phyloP scores from a whole-genome alignment of 35 echinoderm and acorn worm species.

The Amphiura filiformis region DNA sequence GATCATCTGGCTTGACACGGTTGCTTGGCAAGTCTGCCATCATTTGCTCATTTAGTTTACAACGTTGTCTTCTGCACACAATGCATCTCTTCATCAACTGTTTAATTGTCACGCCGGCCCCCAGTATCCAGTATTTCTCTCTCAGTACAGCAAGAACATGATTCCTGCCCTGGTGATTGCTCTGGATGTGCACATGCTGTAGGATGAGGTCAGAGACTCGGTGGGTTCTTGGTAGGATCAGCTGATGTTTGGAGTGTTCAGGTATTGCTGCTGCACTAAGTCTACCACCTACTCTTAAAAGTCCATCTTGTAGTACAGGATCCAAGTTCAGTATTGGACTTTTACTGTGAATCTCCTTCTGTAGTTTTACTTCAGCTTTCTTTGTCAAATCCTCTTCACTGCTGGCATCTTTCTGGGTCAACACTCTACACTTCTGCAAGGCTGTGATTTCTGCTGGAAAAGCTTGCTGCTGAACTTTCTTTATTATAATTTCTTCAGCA shows the following conservation, averaged over 20 bases:
- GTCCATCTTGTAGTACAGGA: too few species aligned
- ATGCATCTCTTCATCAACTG: not conserved
- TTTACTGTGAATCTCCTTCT: too few species aligned
- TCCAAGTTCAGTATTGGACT: too few species aligned
- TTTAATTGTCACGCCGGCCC: not conserved
- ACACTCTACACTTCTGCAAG: not conserved
- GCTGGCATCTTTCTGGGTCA: not conserved
- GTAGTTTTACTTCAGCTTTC: not conserved
- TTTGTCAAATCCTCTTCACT: not conserved
- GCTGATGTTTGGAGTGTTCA: conserved; percentile 28
- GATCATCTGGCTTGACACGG: conserved; percentile 37
- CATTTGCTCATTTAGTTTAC: conserved; percentile 17
- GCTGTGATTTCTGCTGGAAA: not conserved
- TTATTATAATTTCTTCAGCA: conserved; percentile 26
- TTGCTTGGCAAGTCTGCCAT: conserved; percentile 43
- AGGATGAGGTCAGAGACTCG: conserved; percentile 40
- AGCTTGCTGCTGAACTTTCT: not conserved
- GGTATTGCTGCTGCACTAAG: not conserved
- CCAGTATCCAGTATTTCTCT: conserved; percentile 40
- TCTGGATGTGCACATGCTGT: conserved; percentile 13
- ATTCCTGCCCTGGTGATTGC: conserved; percentile 33
- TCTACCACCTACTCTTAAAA: too few species aligned
- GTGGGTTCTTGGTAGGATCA: conserved; percentile 35
- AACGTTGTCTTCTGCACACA: not conserved
- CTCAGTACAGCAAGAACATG: conserved; percentile 41